phyloP scores from a whole-genome alignment of 1,140 invertebrate species.

The Drosophila chauvacae region DNA sequence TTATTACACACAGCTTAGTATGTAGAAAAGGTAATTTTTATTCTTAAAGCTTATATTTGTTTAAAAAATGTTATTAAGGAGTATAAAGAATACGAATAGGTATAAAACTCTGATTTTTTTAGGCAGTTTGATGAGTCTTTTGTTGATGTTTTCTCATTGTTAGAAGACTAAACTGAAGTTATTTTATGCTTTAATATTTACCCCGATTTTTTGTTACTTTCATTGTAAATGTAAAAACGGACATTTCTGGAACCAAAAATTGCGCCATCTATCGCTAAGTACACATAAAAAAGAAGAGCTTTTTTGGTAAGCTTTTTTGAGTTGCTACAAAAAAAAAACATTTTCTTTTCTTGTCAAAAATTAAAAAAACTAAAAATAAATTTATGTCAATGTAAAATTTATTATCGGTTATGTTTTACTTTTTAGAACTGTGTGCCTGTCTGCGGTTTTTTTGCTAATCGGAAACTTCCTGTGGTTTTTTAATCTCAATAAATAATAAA shows the following conservation, averaged over 20 bases:
- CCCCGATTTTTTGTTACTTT: background rate
- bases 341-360: background rate
- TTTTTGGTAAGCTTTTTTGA: constrained; percentile 1
- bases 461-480: background rate
- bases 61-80: background rate
- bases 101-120: no score
- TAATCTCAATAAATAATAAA: background rate
- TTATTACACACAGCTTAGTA: background rate
- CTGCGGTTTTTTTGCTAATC: background rate
- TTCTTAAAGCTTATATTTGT: background rate
- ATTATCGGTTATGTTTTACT: background rate
- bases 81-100: background rate
- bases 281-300: background rate
- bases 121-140: background rate
- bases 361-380: background rate
- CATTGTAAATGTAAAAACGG: background rate
- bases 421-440: background rate
- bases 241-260: background rate
- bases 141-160: background rate
- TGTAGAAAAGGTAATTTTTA: background rate
- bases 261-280: constrained; percentile 1
- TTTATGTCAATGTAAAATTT: background rate
- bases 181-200: background rate
- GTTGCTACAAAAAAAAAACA: background rate
- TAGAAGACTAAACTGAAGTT: background rate